phyloP scores from a whole-genome alignment of 2,888 invertebrate species.

The Lydus trimaculatus region DNA sequence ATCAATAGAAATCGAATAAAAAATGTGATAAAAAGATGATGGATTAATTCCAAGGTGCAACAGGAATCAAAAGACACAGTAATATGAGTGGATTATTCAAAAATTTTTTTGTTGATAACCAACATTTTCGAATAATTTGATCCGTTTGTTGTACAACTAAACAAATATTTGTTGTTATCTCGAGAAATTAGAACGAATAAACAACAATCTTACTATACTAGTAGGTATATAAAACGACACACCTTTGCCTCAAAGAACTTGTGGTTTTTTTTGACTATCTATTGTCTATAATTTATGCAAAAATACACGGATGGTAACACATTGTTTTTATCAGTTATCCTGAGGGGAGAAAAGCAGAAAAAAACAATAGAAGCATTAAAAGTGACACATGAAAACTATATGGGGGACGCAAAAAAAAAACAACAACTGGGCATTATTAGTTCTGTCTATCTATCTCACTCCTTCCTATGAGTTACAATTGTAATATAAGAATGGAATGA shows the following conservation, averaged over 20 bases:
- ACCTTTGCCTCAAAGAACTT: background rate
- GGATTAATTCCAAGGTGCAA: background rate
- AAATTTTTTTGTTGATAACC: background rate
- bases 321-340: background rate
- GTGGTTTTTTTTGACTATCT: background rate
- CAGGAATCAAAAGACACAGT: background rate
- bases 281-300: background rate
- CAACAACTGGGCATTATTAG: background rate
- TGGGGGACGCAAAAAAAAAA: background rate
- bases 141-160: background rate
- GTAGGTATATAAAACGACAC: background rate
- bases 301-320: background rate
- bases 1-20: background rate
- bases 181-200: background rate
- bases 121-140: background rate
- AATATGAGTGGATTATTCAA: background rate
- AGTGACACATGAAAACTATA: constrained; percentile 4
- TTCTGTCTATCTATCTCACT: background rate
- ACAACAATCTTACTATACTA: background rate
- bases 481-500: background rate
- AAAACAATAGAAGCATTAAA: constrained; percentile 9
- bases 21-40: background rate
- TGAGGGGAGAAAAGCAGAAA: background rate
- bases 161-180: background rate
- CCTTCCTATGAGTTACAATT: background rate